Base-by-base conservation (phyloP, 2,797 vertebrate genomes). In the Pagetopsis macropterus region DNA sequence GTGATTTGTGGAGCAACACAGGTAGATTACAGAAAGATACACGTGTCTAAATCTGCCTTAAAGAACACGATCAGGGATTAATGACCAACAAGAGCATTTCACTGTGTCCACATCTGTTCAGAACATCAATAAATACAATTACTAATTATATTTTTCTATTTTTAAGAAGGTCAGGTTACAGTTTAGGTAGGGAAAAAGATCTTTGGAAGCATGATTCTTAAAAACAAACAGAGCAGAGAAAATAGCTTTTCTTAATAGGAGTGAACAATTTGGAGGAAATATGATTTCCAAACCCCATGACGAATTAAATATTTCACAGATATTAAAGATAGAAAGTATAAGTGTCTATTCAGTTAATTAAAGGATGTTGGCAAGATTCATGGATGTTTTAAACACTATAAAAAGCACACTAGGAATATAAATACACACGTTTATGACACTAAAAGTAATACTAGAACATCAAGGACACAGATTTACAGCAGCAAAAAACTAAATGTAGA, bases 111-210 rank as follows among this genome's bases (percentile, higher is more conserved):
- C 12, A 55, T 65, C 44, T 19, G 4, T 2, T 3, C 8, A 56
- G 3, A 68, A 59, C 10, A 44, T 49, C 27, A 33, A 61, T 52
- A 58, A 72, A 5, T 51, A n/a, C n/a, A 65, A 1, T 44, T 21
- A 8, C 33, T 21, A 3, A 46, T 11, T 21, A 0, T 3, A n/a
- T 0, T 45, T 16, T 21, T n/a, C 41, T 57, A 5, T 1, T 16
- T 59, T 59, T 6, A n/a, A 59, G 2, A 31, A 4, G 10, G 9
- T 19, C 1, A 55, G n/a, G 16, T 46, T 31, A 6, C 1, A 43
- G 40, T 52, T 33, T 16, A 44, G 48, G 13, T 12, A 19, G 4
- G 13, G 8, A 58, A 57, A 27, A 46, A 0, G 0, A 62, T 2
- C 4, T 49, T 23, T 46, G 5, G 10, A 48, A 43, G 2, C 0